phyloP scores from a whole-genome alignment of 37 sponge, comb jelly and placozoan species.

The Sycon ciliatum region DNA sequence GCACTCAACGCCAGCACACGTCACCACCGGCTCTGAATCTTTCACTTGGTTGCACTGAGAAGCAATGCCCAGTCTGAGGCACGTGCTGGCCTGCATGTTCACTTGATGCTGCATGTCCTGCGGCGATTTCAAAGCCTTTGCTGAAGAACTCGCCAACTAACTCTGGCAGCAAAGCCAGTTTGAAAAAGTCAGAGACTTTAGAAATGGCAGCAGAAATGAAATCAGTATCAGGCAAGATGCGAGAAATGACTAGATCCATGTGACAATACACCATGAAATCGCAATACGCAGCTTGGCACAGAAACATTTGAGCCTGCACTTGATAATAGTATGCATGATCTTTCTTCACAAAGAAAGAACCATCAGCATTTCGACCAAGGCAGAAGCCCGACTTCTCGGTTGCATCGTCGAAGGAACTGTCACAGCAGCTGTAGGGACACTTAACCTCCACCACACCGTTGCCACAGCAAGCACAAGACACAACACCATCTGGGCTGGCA shows the following conservation, averaged over 20 bases:
- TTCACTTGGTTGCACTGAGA: slow-evolving; percentile 14
- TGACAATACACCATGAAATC: slow-evolving; percentile 42
- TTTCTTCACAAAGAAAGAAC: slow-evolving; percentile 12
- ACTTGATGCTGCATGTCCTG: background rate
- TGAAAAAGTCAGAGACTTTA: slow-evolving; percentile 18
- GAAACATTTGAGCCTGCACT: slow-evolving; percentile 46
- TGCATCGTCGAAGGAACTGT: slow-evolving; percentile 25
- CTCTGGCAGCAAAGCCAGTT: slow-evolving; percentile 28
- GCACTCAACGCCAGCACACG: background rate
- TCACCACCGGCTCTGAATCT: slow-evolving; percentile 14
- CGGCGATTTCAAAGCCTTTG: background rate
- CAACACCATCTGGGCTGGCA: slow-evolving; percentile 56
- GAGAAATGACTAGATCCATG: slow-evolving; percentile 22
- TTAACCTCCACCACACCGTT: slow-evolving; percentile 45
- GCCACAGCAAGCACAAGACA: slow-evolving; percentile 45
- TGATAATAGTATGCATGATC: slow-evolving; percentile 55
- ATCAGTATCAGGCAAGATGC: slow-evolving; percentile 19
- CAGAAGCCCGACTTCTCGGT: slow-evolving; percentile 15
- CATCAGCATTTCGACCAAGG: background rate
- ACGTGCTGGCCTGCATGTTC: background rate
- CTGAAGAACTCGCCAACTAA: slow-evolving; percentile 38
- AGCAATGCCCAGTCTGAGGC: no score
- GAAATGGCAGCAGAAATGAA: slow-evolving; percentile 17
- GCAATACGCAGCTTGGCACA: slow-evolving; percentile 31
- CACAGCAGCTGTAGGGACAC: slow-evolving; percentile 32